Base-by-base conservation (phyloP, 2,888 invertebrate species). In the Nemotelus nigrinus region DNA sequence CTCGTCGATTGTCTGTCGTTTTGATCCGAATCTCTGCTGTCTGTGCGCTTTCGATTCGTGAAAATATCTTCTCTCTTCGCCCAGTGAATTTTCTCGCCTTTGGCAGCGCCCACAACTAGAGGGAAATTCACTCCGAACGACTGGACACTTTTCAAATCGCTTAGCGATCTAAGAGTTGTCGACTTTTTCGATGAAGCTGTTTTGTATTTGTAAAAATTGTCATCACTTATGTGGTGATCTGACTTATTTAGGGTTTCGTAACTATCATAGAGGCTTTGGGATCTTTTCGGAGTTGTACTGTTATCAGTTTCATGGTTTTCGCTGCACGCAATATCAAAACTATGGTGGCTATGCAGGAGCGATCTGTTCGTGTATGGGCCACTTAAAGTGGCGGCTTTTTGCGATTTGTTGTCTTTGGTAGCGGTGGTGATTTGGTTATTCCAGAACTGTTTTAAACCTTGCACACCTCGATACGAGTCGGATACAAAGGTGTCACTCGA, bases 201-300 rank as follows among this genome's bases (percentile, higher is more conserved):
- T 83, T 87, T 87, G 81, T 86, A 87, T 80, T 87, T 87, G 79
- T 87, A 86, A 80, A 87, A 87, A 78, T 87, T 87, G 80, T 87
- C 87, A 79, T 84, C 85, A 76, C 84, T 82, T 3, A 82, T 82
- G 67, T 83, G 84, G 50, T 81, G 57, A 57, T 68, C 74, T 53
- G 80, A 76, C 39, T 78, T 74, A 41, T 79, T 78, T 8, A 53
- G 55, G 3, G 50, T n/a, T 44, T 39, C 64, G 77, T 79, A 79
- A 48, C 78, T 44, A 50, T 63, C 76, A 43, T 63, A 50, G 10
- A 76, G 53, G n/a, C 76, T 76, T 39, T 55, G 63, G 5, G 76
- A 76, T 8, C 76, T 53, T 48, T 74, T 74, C 3, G 60, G 50
- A 7, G 55, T 55, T 57, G 53, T 8, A n/a, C n/a, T 41, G 5